These are phyloP conservation scores for Trichopoda pennipes DNA, from an alignment of 2,888 invertebrate genomes.

Conservation along the genomic window DNA sequence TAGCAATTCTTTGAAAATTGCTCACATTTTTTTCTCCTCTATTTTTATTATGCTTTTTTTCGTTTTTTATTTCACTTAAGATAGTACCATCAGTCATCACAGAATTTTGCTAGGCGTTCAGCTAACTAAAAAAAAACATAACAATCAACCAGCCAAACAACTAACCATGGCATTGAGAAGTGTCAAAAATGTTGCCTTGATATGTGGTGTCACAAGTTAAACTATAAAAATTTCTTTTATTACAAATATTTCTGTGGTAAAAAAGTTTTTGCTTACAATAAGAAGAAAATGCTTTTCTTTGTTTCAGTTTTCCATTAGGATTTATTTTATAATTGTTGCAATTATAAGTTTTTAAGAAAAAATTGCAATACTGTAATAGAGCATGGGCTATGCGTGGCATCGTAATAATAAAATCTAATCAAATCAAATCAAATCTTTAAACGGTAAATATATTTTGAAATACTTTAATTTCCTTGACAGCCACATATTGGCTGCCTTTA, in stretches of 20 bases:
- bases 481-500: slow-evolving; percentile 12
- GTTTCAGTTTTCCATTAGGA: not conserved
- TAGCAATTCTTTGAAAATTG: slow-evolving; percentile 49
- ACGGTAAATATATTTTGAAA: slow-evolving; percentile 44
- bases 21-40: slow-evolving; percentile 25
- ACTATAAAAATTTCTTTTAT: slow-evolving; percentile 60
- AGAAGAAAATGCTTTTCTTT: slow-evolving; percentile 12
- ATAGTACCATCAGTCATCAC: slow-evolving; percentile 59
- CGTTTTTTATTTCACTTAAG: slow-evolving; percentile 1
- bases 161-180: slow-evolving; percentile 58
- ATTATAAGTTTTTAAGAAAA: slow-evolving; percentile 52
- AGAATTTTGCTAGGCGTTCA: slow-evolving; percentile 15
- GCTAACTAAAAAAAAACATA: slow-evolving; percentile 11
- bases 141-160: not conserved
- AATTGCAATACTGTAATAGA: slow-evolving; percentile 35
- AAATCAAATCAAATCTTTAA: slow-evolving; percentile 9
- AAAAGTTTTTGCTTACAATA: slow-evolving; percentile 50
- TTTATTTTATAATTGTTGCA: slow-evolving; percentile 51
- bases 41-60: slow-evolving; percentile 19
- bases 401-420: slow-evolving; percentile 39
- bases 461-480: slow-evolving; percentile 48
- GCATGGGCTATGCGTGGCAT: slow-evolving; percentile 38
- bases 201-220: slow-evolving; percentile 68
- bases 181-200: slow-evolving; percentile 68
- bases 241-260: slow-evolving; percentile 50